phyloP scores from a whole-genome alignment of 2,113 vertebrate species.

The Telmatochromis bifrenatus region DNA sequence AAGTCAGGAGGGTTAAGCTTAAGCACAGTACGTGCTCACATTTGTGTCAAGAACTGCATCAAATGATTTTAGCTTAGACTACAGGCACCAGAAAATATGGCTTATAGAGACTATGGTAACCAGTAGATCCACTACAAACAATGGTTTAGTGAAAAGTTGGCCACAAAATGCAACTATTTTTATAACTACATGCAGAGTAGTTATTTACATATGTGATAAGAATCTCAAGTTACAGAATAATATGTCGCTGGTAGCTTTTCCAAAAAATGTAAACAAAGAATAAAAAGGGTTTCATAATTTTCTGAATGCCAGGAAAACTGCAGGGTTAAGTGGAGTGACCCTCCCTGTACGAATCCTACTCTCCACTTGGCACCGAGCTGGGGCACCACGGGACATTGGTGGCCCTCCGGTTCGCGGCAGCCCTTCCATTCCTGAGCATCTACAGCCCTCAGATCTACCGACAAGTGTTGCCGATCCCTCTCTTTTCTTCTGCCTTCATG shows the following conservation, averaged over 20 bases:
- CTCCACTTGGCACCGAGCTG: constrained; percentile 33
- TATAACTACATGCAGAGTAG: not conserved
- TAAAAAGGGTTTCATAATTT: not conserved
- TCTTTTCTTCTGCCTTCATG: constrained; percentile 48
- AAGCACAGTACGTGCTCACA: not conserved
- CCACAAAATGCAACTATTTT: not conserved
- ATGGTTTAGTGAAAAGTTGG: not conserved
- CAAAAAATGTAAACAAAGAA: not conserved
- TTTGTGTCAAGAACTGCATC: constrained; percentile 6
- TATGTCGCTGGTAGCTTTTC: not conserved
- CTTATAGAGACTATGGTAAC: not conserved
- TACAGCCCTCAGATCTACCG: constrained; percentile 62
- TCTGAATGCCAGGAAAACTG: not conserved
- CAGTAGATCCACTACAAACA: not conserved
- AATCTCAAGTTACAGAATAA: not conserved
- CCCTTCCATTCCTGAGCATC: constrained; percentile 22
- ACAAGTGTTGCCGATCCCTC: constrained; percentile 65
- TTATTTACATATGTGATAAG: not conserved
- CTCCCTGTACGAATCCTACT: not conserved
- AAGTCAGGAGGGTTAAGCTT: constrained; percentile 47
- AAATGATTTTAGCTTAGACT: not conserved
- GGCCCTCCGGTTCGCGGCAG: not conserved
- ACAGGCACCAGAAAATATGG: not conserved
- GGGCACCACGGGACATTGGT: constrained; percentile 20
- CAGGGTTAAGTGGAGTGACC: not conserved